Evolutionary conservation across 2,113 vertebrate species (phyloP).

Genomic region (Embiotoca jacksoni): DNA sequence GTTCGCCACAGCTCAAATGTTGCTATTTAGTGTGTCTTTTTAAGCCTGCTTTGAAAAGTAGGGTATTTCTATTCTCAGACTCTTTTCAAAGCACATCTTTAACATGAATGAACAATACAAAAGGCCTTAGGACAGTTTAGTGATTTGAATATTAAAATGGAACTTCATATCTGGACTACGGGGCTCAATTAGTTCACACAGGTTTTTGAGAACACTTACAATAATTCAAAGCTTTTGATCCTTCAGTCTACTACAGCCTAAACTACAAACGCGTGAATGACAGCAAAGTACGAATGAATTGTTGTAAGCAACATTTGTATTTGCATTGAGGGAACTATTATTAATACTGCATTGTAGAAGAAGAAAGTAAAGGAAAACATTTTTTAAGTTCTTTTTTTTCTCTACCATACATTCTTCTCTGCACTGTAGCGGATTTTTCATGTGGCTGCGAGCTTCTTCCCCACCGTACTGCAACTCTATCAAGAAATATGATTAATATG

Average conservation of each 20-base stretch:
- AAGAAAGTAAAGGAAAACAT: constrained; percentile 24
- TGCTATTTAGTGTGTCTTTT: constrained; percentile 36
- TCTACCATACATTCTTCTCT: constrained; percentile 8
- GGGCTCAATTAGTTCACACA: constrained; percentile 70
- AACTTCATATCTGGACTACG: constrained; percentile 66
- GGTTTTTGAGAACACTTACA: constrained; percentile 58
- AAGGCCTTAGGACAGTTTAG: constrained; percentile 64
- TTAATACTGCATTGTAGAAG: constrained; percentile 11
- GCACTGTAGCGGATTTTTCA: constrained; percentile 22
- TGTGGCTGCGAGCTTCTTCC: constrained; percentile 44
- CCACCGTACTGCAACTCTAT: constrained; percentile 59
- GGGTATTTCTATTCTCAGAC: constrained; percentile 42
- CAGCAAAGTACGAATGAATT: constrained; percentile 4
- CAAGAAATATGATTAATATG: constrained; percentile 73
- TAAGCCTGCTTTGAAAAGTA: constrained; percentile 47
- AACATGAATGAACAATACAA: constrained; percentile 69
- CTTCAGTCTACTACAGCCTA: constrained; percentile 31
- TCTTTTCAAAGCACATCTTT: constrained; percentile 66
- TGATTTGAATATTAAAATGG: constrained; percentile 71
- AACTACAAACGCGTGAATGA: constrained; percentile 39
- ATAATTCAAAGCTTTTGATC: constrained; percentile 76
- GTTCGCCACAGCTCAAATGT: constrained; percentile 19
- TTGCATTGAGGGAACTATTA: constrained; percentile 20
- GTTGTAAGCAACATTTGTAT: constrained; percentile 28
- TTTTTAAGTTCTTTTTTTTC: constrained; percentile 2